These are phyloP conservation scores for Zaprionus taronus DNA, from an alignment of 1,140 invertebrate species.

Conservation along the genomic window DNA sequence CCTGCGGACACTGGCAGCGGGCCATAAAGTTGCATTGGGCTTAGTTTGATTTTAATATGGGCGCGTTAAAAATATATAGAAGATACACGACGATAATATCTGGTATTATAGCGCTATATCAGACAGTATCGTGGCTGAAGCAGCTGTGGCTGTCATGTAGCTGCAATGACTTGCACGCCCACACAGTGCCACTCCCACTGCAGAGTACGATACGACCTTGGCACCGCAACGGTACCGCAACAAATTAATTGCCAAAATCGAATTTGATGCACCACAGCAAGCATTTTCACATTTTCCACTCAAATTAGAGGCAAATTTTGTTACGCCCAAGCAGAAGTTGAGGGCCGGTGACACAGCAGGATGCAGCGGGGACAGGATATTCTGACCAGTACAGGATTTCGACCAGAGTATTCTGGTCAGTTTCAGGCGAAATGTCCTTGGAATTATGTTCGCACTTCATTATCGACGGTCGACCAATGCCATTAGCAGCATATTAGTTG, in stretches of 20 bases:
- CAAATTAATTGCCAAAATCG: constrained; percentile 44
- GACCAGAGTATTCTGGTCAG: neutral
- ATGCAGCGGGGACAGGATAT: constrained; percentile 4
- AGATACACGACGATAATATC: neutral
- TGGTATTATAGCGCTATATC: constrained; percentile 12
- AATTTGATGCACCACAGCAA: constrained; percentile 31
- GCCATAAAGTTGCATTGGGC: constrained; percentile 42
- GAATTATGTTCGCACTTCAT: constrained; percentile 67
- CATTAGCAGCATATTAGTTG: constrained; percentile 75
- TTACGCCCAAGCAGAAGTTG: neutral
- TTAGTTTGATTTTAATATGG: constrained; percentile 49
- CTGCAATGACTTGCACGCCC: neutral
- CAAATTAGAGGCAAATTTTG: constrained; percentile 35
- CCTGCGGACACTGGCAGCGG: constrained; percentile 7
- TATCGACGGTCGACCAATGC: constrained; percentile 77
- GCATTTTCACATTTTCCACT: constrained; percentile 26
- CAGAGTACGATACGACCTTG: constrained; percentile 11
- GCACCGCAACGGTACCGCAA: constrained; percentile 37
- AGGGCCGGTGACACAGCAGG: constrained; percentile 30
- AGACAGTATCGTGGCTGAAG: neutral
- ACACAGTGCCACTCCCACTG: constrained; percentile 10
- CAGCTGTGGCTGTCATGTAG: constrained; percentile 17
- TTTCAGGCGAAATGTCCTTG: constrained; percentile 43
- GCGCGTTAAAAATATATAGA: constrained; percentile 30
- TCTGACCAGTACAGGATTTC: neutral